Conservation (phyloP, 2,888 invertebrate species). For the Agonopterix subpropinquella region DNA sequence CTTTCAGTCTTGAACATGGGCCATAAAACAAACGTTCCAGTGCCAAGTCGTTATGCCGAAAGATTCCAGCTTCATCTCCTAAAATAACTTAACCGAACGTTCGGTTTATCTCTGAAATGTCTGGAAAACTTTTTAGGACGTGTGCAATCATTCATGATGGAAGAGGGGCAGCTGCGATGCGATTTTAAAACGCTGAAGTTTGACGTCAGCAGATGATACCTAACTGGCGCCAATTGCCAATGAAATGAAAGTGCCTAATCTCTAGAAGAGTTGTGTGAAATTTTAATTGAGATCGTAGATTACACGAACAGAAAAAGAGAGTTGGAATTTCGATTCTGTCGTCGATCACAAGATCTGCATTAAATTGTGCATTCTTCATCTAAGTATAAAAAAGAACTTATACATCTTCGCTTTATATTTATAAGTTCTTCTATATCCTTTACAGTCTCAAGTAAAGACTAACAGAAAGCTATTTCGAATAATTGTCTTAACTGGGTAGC, state of each 20-base stretch:
- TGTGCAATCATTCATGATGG: slow-evolving; percentile 19
- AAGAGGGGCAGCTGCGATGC: slow-evolving; percentile 13
- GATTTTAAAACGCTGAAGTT: neutral
- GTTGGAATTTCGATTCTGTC: no score
- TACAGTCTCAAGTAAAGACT: no score
- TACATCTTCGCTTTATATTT: no score
- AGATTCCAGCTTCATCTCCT: slow-evolving; percentile 65
- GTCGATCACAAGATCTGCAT: no score
- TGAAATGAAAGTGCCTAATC: neutral
- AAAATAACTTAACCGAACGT: slow-evolving; percentile 58
- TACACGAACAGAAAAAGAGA: no score
- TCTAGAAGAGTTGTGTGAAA: neutral
- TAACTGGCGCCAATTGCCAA: no score
- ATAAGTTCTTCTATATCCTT: no score
- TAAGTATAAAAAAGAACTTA: no score
- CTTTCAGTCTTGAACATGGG: slow-evolving; percentile 52
- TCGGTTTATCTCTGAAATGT: slow-evolving; percentile 23
- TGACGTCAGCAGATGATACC: neutral
- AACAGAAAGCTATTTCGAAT: no score
- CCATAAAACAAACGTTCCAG: slow-evolving; percentile 65
- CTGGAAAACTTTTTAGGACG: slow-evolving; percentile 39
- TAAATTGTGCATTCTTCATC: no score
- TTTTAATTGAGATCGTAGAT: neutral
- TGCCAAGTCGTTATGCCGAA: slow-evolving; percentile 64
- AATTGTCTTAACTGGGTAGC: no score